Evolutionary conservation across 2,113 vertebrate species (phyloP).

Genomic region (Ophthalmolycus amberensis): DNA sequence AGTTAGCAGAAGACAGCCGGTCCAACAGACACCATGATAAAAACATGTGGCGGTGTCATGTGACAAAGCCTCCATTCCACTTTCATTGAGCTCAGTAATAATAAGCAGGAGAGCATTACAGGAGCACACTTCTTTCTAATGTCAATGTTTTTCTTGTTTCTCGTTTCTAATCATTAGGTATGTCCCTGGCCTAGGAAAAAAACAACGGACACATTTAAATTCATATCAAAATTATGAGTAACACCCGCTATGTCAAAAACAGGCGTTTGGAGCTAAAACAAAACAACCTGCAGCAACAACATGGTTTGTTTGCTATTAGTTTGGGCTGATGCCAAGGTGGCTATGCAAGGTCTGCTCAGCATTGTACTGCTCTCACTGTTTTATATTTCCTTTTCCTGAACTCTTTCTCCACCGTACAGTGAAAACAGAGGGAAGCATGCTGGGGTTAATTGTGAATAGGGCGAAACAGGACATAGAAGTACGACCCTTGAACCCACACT

Average conservation of each 20-base stretch:
- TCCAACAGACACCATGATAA: conserved; percentile 27
- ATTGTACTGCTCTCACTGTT: conserved; percentile 76
- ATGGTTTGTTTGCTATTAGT: conserved; percentile 54
- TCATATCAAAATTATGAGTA: not conserved
- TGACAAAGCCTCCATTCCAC: conserved; percentile 17
- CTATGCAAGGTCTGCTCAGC: conserved; percentile 40
- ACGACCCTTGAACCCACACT: conserved; percentile 82
- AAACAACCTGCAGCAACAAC: conserved; percentile 10
- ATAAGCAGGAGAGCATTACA: conserved; percentile 7
- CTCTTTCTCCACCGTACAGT: conserved; percentile 75
- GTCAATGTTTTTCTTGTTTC: not conserved
- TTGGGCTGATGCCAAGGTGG: conserved; percentile 51
- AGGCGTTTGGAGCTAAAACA: not conserved
- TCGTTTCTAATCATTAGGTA: not conserved
- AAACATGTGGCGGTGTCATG: conserved; percentile 36
- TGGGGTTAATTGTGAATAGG: conserved; percentile 91
- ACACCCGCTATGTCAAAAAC: conserved; percentile 22
- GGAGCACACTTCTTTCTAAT: not conserved
- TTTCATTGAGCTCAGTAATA: conserved; percentile 18
- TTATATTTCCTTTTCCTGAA: conserved; percentile 85
- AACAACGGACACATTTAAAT: not conserved
- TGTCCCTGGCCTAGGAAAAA: not conserved
- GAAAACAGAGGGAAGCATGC: conserved; percentile 90
- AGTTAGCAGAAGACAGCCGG: conserved; percentile 33
- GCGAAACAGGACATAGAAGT: conserved; percentile 85